Conservation (phyloP, 1,140 invertebrate genomes). For the Brachionus manjavacas region DNA sequence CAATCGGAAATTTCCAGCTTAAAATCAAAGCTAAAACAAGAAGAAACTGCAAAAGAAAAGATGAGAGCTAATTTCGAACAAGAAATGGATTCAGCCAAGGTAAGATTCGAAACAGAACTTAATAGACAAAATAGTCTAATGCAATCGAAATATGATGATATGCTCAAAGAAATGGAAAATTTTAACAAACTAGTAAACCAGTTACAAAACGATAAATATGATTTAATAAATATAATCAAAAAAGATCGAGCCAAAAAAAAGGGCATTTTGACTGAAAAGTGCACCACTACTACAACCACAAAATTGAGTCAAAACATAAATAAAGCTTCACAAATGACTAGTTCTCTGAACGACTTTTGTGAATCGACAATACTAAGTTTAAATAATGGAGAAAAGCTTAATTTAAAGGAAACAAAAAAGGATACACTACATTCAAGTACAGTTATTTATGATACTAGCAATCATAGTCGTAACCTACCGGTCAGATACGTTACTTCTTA, state of each 20-base stretch:
- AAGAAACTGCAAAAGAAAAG: not conserved
- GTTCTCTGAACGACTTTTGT: not conserved
- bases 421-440: not conserved
- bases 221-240: not conserved
- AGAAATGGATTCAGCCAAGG: not conserved
- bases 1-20: not conserved
- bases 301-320: not conserved
- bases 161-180: constrained; percentile 3
- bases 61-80: not conserved
- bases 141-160: constrained; percentile 10
- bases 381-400: not conserved
- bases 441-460: constrained; percentile 5
- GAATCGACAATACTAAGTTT: not conserved
- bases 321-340: not conserved
- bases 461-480: not conserved
- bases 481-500: not conserved
- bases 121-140: not conserved
- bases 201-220: not conserved
- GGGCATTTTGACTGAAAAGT: not conserved
- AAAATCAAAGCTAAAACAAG: constrained; percentile 1
- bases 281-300: not conserved
- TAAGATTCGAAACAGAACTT: not conserved
- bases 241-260: not conserved
- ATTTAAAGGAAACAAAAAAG: not conserved
- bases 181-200: not conserved